Conservation (phyloP, 2,797 vertebrate genomes). For the Knipowitschia caucasica region DNA sequence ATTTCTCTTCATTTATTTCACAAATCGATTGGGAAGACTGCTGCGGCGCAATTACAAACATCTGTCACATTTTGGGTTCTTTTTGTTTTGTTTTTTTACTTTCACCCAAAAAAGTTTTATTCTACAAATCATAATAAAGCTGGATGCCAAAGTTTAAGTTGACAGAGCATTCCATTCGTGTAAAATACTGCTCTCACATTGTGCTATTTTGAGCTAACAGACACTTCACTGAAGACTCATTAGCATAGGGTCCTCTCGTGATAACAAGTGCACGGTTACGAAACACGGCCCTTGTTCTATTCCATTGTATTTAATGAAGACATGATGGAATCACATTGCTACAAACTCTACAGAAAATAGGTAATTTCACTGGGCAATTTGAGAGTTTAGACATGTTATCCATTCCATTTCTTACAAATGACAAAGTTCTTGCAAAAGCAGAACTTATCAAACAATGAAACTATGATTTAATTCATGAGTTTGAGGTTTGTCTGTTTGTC, state of each 20-base stretch:
- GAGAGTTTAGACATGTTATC: background rate
- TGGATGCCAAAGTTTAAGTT: background rate
- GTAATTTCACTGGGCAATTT: too few relatives aligned
- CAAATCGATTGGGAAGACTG: background rate
- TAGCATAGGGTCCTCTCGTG: background rate
- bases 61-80: constrained; percentile 2
- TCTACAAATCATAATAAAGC: constrained; percentile 2
- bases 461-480: too few relatives aligned
- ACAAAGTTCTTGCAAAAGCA: too few relatives aligned
- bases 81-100: background rate
- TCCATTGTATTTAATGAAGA: background rate
- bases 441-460: too few relatives aligned
- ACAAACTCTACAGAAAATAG: too few relatives aligned
- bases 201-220: background rate
- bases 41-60: background rate
- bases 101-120: background rate
- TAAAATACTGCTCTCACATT: background rate
- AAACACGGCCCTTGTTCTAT: background rate
- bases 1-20: constrained; percentile 4
- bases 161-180: background rate
- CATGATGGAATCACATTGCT: background rate
- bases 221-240: background rate
- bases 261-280: background rate
- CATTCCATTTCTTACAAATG: too few relatives aligned
- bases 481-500: too few relatives aligned